Percentiles rank a stretch among this genome's conserved stretches.
These are phyloP conservation scores for Lycophotia porphyrea DNA, from an alignment of 2,888 invertebrate genomes.

Conservation along the genomic window DNA sequence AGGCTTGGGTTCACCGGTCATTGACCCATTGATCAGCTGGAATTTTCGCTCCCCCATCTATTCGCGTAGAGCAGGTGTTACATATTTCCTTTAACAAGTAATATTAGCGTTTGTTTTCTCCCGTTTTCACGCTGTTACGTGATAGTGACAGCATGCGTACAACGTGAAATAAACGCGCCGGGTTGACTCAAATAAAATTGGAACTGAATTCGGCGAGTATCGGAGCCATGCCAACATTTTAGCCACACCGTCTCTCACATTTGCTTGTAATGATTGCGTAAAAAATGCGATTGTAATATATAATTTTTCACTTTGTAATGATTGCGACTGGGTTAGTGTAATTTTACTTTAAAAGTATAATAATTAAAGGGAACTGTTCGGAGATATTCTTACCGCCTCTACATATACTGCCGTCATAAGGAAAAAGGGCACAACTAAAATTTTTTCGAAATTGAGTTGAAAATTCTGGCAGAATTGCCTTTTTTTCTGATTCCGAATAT, in stretches of 20 bases:
- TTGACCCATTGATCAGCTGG: conserved; percentile 65
- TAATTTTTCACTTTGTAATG: not conserved
- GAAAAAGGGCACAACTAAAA: no score
- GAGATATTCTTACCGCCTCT: no score
- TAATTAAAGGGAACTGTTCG: not conserved
- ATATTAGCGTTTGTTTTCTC: conserved; percentile 10
- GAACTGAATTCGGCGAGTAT: conserved; percentile 75
- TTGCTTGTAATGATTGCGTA: conserved; percentile 20
- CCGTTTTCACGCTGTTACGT: conserved; percentile 59
- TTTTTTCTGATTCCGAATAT: no score
- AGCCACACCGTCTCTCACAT: conserved; percentile 50
- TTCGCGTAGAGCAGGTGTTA: conserved; percentile 29
- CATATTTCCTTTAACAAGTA: conserved; percentile 3
- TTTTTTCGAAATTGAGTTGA: no score
- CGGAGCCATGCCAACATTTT: conserved; percentile 78
- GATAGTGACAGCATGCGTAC: conserved; percentile 51
- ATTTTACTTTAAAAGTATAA: not conserved
- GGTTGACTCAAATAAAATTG: conserved; percentile 75
- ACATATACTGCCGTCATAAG: no score
- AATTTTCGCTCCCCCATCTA: conserved; percentile 53
- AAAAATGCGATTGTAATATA: conserved; percentile 27
- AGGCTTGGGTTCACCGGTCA: conserved; percentile 53
- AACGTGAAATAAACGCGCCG: conserved; percentile 47
- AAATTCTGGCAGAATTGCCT: no score
- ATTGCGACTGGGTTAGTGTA: not conserved